These are phyloP conservation scores for Alcis repandata DNA, from an alignment of 2,888 invertebrate genomes.

Conservation along the genomic window DNA sequence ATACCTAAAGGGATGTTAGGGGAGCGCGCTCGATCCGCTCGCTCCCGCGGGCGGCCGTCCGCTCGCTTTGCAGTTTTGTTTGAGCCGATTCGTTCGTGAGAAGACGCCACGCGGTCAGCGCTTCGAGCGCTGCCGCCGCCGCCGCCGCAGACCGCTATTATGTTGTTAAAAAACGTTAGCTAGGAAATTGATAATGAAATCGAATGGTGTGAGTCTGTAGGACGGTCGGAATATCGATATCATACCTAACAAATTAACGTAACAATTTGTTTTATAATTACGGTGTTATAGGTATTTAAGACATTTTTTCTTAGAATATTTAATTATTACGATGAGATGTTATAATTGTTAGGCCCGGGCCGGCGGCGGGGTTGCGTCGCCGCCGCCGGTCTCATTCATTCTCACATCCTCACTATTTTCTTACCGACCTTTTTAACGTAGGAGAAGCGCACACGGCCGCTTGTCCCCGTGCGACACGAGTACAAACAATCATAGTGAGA, in stretches of 20 bases:
- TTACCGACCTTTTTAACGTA: constrained; percentile 84
- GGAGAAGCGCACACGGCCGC: constrained; percentile 85
- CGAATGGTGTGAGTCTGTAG: constrained; percentile 85
- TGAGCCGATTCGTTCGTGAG: constrained; percentile 60
- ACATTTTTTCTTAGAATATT: constrained; percentile 87
- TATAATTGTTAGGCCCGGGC: constrained; percentile 82
- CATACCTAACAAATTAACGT: constrained; percentile 87
- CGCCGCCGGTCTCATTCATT: constrained; percentile 82
- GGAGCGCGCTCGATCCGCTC: constrained; percentile 74
- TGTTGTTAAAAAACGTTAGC: constrained; percentile 85
- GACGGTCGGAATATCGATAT: constrained; percentile 85
- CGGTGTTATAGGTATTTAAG: constrained; percentile 87
- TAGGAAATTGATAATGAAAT: constrained; percentile 87
- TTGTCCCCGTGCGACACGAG: constrained; percentile 82
- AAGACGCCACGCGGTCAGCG: constrained; percentile 60
- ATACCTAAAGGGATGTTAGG: constrained; percentile 80
- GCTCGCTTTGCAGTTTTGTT: constrained; percentile 56
- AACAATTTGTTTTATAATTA: constrained; percentile 87
- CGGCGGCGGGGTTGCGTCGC: constrained; percentile 70
- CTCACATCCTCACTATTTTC: constrained; percentile 86
- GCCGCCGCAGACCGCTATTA: constrained; percentile 69
- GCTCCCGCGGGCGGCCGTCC: constrained; percentile 48
- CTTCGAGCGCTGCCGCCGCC: constrained; percentile 56
- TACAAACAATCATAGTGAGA: constrained; percentile 82
- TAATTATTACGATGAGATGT: constrained; percentile 85